Conservation (phyloP, 2,888 invertebrate species). For the Phyllotreta striolata region DNA sequence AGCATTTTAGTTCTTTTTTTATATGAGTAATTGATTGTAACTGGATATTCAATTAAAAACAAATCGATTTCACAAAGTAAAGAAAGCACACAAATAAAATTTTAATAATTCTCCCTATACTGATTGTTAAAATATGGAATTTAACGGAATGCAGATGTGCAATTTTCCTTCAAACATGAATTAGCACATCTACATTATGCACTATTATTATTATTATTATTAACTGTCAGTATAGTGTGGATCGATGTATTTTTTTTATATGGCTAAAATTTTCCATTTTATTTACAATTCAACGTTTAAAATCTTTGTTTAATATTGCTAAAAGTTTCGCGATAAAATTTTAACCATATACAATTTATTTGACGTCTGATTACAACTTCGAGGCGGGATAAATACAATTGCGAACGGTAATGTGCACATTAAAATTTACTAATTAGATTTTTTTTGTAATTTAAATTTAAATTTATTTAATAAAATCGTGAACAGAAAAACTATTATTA, state of each 20-base stretch:
- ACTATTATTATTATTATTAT: conserved; percentile 10
- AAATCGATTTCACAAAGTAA: conserved; percentile 23
- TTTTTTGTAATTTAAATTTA: too few species aligned
- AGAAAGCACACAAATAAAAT: conserved; percentile 18
- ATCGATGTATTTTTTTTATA: conserved; percentile 13
- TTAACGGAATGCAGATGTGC: not conserved
- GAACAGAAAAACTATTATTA: too few species aligned
- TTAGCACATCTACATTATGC: conserved; percentile 1
- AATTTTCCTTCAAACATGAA: conserved; percentile 2
- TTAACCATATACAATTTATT: conserved; percentile 35
- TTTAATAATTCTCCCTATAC: conserved; percentile 16
- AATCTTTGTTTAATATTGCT: conserved; percentile 34
- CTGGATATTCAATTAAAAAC: conserved; percentile 18
- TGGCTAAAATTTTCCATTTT: conserved; percentile 37
- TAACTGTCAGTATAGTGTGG: conserved; percentile 24
- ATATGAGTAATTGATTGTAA: conserved; percentile 19
- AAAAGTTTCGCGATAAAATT: conserved; percentile 37
- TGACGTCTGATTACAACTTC: conserved; percentile 33
- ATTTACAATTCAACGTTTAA: conserved; percentile 39
- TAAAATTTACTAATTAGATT: conserved; percentile 37
- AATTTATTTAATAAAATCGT: too few species aligned
- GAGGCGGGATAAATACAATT: conserved; percentile 43
- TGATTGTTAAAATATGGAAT: conserved; percentile 23
- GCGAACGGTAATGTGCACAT: conserved; percentile 37
- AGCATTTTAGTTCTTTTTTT: conserved; percentile 19